Base-by-base conservation (phyloP, 2,888 invertebrate genomes). In the Gymnosoma rotundatum region DNA sequence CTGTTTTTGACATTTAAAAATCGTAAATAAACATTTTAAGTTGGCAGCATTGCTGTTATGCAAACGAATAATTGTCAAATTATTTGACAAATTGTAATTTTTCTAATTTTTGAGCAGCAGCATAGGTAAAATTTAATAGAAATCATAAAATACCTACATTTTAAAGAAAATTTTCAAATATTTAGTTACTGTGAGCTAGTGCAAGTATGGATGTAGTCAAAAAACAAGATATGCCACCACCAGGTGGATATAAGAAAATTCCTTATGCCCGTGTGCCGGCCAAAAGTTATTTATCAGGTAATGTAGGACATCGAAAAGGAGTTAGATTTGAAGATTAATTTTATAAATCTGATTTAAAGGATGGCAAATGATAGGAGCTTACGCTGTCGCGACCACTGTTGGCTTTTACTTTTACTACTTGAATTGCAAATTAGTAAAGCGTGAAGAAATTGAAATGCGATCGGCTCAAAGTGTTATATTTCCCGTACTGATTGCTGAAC, bases 211-310 rank as follows among this genome's bases (percentile, higher is more conserved):
- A 88, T 78, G 87, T 92, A 76, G 87, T 92, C 60, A 93, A 91
- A 88, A 93, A 93, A 90, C 99, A 99, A 93, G 99, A 99, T 93
- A 94, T 99, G 94, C 98, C 99, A 89, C 99, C 99, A 85, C 93
- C 94, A 75, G 98, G 98, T 90, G 99, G 99, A 87, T 99, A 98
- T 92, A 94, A 94, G 86, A 94, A 96, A 21, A 96, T 98, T 86
- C 94, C 94, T 63, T 96, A 93, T 90, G 93, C 94, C 87, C 94
- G 97, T 88, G 92, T 96, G 61, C 96, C 96, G 45, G 94, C 96
- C n/a, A 96, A 94, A 92, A 92, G 93, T 83, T 95, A 94, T 89
- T 95, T 96, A 86, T 94, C 94, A 87, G 95, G 96, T 96, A n/a
- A 52, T 3, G 18, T 42, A 52, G 20, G 14, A 21, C 50, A 32